These are phyloP conservation scores for Morpho achilles DNA, from an alignment of 2,888 invertebrate genomes.

Conservation along the genomic window DNA sequence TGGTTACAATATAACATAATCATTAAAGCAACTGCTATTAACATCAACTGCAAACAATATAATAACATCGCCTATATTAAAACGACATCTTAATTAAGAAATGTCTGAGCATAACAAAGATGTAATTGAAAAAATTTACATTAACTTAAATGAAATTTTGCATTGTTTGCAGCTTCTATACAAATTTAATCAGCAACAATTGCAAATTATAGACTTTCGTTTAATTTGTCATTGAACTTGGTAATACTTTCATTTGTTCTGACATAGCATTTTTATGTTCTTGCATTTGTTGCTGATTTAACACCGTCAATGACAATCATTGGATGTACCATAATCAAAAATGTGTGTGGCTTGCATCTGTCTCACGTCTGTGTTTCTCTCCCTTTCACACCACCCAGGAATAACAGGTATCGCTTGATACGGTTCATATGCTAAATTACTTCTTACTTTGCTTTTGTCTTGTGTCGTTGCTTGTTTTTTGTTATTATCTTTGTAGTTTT, in stretches of 20 bases:
- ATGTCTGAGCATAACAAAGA: too few species aligned
- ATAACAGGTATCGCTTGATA: constrained; percentile 75
- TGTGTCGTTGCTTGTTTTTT: constrained; percentile 59
- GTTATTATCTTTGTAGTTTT: constrained; percentile 31
- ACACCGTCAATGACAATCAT: constrained; percentile 15
- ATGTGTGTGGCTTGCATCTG: constrained; percentile 72
- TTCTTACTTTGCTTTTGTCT: constrained; percentile 60
- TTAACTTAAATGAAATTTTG: background rate
- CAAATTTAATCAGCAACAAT: constrained; percentile 9
- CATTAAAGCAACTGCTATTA: constrained; percentile 6
- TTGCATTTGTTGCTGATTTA: constrained; percentile 16
- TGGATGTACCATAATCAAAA: constrained; percentile 19
- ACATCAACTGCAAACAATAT: constrained; percentile 5
- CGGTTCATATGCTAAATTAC: constrained; percentile 51
- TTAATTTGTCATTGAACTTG: too few species aligned
- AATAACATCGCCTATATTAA: background rate
- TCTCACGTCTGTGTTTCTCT: constrained; percentile 78
- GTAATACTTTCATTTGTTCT: too few species aligned
- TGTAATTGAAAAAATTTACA: too few species aligned
- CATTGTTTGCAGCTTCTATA: constrained; percentile 4
- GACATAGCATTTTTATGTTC: background rate
- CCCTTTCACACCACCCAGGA: constrained; percentile 77
- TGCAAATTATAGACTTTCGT: background rate
- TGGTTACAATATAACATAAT: constrained; percentile 5
- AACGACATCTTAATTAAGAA: background rate